phyloP scores from a whole-genome alignment of 2,113 vertebrate genomes.

The Tupaia chinensis region DNA sequence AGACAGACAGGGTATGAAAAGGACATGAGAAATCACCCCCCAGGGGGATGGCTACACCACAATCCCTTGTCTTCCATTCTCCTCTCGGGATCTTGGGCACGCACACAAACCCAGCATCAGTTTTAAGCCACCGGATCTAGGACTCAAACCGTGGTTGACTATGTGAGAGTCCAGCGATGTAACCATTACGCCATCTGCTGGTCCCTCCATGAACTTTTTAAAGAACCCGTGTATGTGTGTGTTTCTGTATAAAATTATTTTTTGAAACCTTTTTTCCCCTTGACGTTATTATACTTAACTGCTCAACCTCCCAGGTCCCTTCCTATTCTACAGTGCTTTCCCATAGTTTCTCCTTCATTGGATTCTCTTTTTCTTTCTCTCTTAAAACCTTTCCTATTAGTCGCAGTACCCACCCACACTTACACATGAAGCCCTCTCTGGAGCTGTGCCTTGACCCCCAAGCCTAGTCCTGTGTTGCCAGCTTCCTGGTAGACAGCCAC shows the following conservation, averaged over 20 bases:
- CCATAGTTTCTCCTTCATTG: not conserved
- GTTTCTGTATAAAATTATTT: not conserved
- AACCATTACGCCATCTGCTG: too few species aligned
- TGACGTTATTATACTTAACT: not conserved
- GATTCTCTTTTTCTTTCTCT: not conserved
- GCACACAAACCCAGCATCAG: too few species aligned
- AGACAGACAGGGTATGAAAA: too few species aligned
- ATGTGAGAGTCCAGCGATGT: too few species aligned
- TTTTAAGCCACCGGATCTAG: too few species aligned
- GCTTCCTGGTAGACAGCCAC: not conserved
- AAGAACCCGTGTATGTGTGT: too few species aligned
- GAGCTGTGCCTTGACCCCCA: not conserved
- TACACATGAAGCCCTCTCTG: not conserved
- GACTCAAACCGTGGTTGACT: too few species aligned
- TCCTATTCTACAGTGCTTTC: not conserved
- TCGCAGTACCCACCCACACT: not conserved
- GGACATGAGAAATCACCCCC: too few species aligned
- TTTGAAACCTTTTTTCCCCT: not conserved
- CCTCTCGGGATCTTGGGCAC: too few species aligned
- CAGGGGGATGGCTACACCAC: too few species aligned
- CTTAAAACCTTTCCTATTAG: not conserved
- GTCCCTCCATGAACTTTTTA: too few species aligned
- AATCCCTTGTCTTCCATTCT: too few species aligned
- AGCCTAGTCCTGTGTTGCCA: not conserved
- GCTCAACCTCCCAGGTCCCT: not conserved